Evolutionary conservation across 2,888 invertebrate genomes (phyloP).

Genomic region (Gisinianus flammeolus): DNA sequence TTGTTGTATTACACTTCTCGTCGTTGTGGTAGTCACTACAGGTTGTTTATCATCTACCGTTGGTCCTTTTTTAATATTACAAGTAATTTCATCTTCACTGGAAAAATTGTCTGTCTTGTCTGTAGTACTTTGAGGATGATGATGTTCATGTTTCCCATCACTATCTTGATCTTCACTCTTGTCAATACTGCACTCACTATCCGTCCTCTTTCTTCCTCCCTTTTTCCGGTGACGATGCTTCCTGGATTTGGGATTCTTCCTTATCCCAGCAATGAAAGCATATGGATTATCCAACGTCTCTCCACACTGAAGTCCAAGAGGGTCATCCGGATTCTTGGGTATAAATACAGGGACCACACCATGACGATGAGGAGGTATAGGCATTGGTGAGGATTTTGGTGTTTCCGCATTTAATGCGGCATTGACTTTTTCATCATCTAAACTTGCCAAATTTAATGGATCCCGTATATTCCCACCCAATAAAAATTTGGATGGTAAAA

Average conservation of each 20-base stretch:
- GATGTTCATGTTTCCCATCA: constrained; percentile 3
- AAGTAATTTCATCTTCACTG: constrained; percentile 35
- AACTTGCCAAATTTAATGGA: constrained; percentile 89
- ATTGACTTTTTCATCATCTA: constrained; percentile 66
- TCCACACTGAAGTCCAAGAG: constrained; percentile 72
- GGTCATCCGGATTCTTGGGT: constrained; percentile 90
- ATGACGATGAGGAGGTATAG: constrained; percentile 79
- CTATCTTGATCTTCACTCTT: constrained; percentile 36
- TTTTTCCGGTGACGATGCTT: constrained; percentile 51
- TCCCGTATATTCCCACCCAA: constrained; percentile 95
- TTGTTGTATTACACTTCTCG: too few species aligned
- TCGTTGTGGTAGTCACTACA: too few species aligned
- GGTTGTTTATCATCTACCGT: neutral
- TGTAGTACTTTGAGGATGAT: neutral
- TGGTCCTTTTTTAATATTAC: neutral
- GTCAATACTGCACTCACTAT: constrained; percentile 55
- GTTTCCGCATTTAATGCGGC: constrained; percentile 86
- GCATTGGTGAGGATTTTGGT: constrained; percentile 88
- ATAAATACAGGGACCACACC: constrained; percentile 87
- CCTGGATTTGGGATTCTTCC: constrained; percentile 44
- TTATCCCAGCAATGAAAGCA: constrained; percentile 46
- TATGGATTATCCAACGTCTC: constrained; percentile 38
- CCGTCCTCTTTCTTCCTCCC: constrained; percentile 52
- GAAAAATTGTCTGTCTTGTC: neutral
- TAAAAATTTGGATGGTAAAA: constrained; percentile 90